A percentile compares a stretch with the other conserved stretches of the same genome.
phyloP scores from a whole-genome alignment of 1,140 invertebrate genomes.

The Drosophila ogumai region DNA sequence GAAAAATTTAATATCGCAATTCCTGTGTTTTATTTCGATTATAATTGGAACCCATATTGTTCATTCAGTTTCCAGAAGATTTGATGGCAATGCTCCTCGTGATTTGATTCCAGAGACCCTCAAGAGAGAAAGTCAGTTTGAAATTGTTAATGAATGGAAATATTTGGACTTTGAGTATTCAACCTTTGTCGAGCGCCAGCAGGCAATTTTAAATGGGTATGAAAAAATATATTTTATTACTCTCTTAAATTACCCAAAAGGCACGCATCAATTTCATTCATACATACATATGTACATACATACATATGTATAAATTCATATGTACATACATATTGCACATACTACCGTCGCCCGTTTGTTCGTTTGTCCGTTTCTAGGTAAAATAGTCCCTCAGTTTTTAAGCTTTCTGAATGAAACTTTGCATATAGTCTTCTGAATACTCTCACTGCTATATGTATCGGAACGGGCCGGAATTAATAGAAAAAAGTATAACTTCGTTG shows the following conservation, averaged over 20 bases:
- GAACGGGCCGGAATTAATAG: too few species aligned
- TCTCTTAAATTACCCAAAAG: background rate
- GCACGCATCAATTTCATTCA: background rate
- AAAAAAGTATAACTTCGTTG: too few species aligned
- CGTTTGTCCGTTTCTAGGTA: too few species aligned
- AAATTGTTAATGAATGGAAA: conserved; percentile 86
- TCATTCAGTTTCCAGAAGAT: conserved; percentile 9
- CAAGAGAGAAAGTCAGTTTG: conserved; percentile 28
- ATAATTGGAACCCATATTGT: conserved; percentile 3
- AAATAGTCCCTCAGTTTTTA: too few species aligned
- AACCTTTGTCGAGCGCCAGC: conserved; percentile 83
- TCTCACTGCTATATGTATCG: too few species aligned
- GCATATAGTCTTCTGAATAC: too few species aligned
- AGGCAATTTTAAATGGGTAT: conserved; percentile 86
- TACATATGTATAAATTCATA: too few species aligned
- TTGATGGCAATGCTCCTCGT: conserved; percentile 1
- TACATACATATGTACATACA: too few species aligned
- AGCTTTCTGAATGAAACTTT: too few species aligned
- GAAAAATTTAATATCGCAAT: background rate
- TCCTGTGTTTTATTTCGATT: background rate
- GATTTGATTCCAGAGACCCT: background rate
- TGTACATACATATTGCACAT: too few species aligned
- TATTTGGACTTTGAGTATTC: conserved; percentile 87
- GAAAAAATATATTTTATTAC: background rate
- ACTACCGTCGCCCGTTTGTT: too few species aligned